phyloP scores from a whole-genome alignment of 2,797 vertebrate species.

The Hylomyscus alleni region DNA sequence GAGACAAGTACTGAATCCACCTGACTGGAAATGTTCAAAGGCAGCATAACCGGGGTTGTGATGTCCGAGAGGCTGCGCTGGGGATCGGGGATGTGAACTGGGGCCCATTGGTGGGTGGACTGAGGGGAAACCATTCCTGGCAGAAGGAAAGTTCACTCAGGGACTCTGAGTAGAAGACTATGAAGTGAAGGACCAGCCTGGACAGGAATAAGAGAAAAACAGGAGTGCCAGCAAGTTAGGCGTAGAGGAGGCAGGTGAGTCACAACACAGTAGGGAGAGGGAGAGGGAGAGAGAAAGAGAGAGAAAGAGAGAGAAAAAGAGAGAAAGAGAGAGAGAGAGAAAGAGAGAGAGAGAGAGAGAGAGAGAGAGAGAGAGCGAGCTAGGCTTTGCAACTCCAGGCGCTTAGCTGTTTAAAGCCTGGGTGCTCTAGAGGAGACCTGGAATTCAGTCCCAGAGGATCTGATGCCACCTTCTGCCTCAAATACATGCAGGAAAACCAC shows the following conservation, averaged over 20 bases:
- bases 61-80: background rate
- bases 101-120: background rate
- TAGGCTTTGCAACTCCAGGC: background rate
- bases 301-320: no score
- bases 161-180: background rate
- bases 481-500: background rate
- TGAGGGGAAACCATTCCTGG: background rate
- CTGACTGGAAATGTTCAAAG: background rate
- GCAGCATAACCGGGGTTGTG: background rate
- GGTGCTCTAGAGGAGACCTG: no score
- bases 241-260: no score
- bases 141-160: background rate
- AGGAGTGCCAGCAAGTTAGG: no score
- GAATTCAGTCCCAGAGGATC: background rate
- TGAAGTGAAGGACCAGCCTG: background rate
- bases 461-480: background rate
- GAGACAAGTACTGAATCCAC: background rate
- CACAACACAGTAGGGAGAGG: no score
- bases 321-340: no score
- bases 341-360: no score
- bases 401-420: no score
- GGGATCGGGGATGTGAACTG: background rate
- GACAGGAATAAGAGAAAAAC: background rate
- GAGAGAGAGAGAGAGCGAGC: background rate
- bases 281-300: no score